These are phyloP conservation scores for Drosophila ogumai DNA, from an alignment of 1,140 invertebrate species.

Conservation along the genomic window DNA sequence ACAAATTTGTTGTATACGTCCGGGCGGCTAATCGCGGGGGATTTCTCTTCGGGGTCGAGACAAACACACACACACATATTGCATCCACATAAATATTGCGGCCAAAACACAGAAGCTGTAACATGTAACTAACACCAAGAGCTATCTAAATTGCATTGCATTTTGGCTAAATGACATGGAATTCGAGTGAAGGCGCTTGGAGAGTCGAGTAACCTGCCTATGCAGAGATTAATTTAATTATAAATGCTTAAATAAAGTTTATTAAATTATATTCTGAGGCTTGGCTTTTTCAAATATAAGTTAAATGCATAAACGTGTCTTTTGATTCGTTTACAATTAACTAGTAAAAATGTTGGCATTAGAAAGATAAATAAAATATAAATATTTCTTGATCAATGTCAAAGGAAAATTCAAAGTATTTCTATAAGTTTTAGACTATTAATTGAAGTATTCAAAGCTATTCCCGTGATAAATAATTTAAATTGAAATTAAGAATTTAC, in stretches of 20 bases:
- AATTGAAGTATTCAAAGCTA: background rate
- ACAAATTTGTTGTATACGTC: slow-evolving; percentile 24
- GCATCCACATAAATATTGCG: slow-evolving; percentile 16
- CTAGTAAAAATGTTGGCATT: background rate
- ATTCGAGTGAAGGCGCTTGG: background rate
- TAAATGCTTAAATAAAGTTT: background rate
- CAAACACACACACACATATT: slow-evolving; percentile 11
- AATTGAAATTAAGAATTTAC: background rate
- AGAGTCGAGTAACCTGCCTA: background rate
- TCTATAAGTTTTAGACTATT: background rate
- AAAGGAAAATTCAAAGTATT: background rate
- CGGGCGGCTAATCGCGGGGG: slow-evolving; percentile 7
- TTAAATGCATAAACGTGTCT: background rate
- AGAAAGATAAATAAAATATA: background rate
- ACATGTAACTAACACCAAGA: slow-evolving; percentile 29
- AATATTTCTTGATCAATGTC: background rate
- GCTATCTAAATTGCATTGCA: slow-evolving; percentile 24
- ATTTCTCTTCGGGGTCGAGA: background rate
- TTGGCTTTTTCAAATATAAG: background rate
- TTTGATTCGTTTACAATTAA: background rate
- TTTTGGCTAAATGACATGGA: slow-evolving; percentile 8
- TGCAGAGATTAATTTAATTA: background rate
- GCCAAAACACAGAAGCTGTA: slow-evolving; percentile 20
- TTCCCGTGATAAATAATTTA: background rate
- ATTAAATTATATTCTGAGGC: background rate